phyloP scores from a whole-genome alignment of 2,113 vertebrate species.

The Rhodinocichla rosea region DNA sequence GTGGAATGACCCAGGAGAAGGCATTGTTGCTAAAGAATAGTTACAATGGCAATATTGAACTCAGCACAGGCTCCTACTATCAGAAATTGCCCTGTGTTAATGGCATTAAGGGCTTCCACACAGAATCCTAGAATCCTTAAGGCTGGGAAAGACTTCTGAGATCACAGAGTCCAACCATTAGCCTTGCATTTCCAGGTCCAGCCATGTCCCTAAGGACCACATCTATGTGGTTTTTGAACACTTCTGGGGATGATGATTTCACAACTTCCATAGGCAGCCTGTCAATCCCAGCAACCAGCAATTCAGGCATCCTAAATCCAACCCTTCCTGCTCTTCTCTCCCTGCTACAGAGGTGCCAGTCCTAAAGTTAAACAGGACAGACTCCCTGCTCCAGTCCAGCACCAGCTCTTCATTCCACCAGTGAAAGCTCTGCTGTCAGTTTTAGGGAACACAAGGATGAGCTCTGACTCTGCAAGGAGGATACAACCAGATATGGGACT shows the following conservation, averaged over 20 bases:
- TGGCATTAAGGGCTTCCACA: background rate
- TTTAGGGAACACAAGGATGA: rapidly evolving
- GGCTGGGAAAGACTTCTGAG: background rate
- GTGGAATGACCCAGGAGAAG: background rate
- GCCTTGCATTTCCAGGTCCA: background rate
- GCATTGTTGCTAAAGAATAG: background rate
- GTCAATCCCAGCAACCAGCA: background rate
- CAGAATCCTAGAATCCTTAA: background rate
- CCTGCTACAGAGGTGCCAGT: background rate
- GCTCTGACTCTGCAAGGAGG: background rate
- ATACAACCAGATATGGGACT: rapidly evolving
- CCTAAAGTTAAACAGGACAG: background rate
- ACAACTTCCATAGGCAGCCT: background rate
- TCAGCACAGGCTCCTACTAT: background rate
- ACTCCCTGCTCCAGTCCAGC: background rate
- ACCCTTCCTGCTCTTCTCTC: background rate
- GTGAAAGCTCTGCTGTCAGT: background rate
- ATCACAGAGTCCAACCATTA: background rate
- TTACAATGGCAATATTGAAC: background rate
- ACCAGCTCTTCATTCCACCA: background rate
- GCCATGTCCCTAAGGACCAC: background rate
- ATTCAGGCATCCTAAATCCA: background rate
- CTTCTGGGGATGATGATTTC: background rate
- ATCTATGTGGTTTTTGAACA: background rate
- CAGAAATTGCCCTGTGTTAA: background rate